Evolutionary conservation across 2,113 vertebrate species (phyloP), one percentile per base, ranked within the genome.

Genomic region (Fregata magnificens): DNA sequence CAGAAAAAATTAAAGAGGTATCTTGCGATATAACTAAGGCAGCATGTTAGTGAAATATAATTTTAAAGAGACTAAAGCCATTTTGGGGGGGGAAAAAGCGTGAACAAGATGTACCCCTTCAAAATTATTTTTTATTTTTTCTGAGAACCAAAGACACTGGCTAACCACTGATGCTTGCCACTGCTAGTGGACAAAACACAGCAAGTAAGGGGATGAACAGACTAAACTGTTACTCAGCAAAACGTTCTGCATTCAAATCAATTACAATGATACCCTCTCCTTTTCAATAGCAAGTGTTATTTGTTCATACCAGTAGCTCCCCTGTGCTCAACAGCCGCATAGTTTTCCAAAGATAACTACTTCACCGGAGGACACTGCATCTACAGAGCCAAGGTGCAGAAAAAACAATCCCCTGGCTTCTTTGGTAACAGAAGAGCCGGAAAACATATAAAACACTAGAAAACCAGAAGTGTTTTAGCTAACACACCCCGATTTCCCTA

Each of bases 391-490:
- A 56, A 15, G 12, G 4, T 5, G 32, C 31, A 69, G 32, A 17
- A 32, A 72, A 29, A 32, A 55, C 7, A 36, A 16, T 1, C 8
- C 10, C 16, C 31, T 2, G 11, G 8, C 79, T 45, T 18, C 61
- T 16, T 8, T 32, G 5, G 11, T 1, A 62, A 44, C 25, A 13
- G 14, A 15, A 63, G 4, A 17, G 34, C 5, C 5, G 2, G 19
- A 6, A 50, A 80, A 63, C n/a, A 11, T 6, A 7, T 5, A 2
- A 44, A 6, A 5, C 24, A 11, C 17, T 10, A 15, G 5, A 20
- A 52, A 67, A 4, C 0, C 36, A 4, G 7, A 6, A 2, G 8
- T 1, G 18, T 1, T 59, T 38, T 3, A 3, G 32, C 15, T 4
- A 32, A 12, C 24, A 2, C 24, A 3, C 19, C 22, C 34, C 17